Base-by-base conservation (phyloP, 2,797 vertebrate genomes). In the Neoniphon sammara region DNA sequence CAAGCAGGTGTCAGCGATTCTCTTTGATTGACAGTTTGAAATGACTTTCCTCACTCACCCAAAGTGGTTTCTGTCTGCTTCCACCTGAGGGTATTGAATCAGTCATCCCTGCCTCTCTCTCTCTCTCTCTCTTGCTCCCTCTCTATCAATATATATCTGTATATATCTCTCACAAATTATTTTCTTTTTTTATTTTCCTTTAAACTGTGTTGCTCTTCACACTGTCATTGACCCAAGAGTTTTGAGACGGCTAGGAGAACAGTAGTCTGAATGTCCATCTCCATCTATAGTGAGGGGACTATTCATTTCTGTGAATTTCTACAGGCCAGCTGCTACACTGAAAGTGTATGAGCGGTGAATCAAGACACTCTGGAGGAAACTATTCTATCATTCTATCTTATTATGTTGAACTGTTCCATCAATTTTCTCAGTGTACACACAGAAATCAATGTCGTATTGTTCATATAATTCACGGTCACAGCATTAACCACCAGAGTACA, bases 11-110 rank as follows among this genome's bases (percentile, higher is more conserved):
- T 91, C 83, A 82, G 77, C 56, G 80, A 78, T 88, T 80, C 77
- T 59, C 66, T 80, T 81, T 91, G 92, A 93, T 46, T 92, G 92
- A 91, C 91, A 89, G 88, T 49, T 85, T 77, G 60, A 92, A 92
- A 93, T 91, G 80, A 90, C 91, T 90, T 88, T 86, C 88, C 91
- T 85, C 80, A 88, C 86, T 90, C 86, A 88, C 69, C 76, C 72
- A 83, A 88, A 91, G 87, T 88, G 85, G 76, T 78, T 87, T 88
- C 78, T 82, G 85, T 83, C 85, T 78, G 67, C 77, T 78, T 86
- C 78, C 80, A 92, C 88, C 85, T 87, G 83, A 81, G 77, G 80
- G 87, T 80, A 85, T 83, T 83, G 75, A 84, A 86, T 84, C 85
- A 80, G 68, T 70, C 79, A 73, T 80, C 77, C 46, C 52, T 54